Evolutionary conservation across 2,888 invertebrate genomes (phyloP), one percentile per base, ranked within the genome.

Genomic region (Spatulosminthurus flaviceps): DNA sequence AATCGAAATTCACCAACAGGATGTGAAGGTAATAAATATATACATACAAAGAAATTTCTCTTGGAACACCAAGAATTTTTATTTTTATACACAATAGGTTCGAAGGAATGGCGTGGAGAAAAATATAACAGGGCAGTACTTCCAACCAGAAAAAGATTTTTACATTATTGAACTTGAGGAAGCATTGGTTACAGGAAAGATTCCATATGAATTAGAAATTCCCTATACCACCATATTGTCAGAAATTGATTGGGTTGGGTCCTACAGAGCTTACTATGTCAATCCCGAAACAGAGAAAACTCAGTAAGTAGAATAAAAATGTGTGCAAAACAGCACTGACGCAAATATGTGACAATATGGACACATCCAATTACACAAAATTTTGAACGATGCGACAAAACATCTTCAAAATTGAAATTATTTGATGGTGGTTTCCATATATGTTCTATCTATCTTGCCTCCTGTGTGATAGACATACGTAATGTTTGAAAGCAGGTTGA

Each of bases 21-120:
- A 43, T 7, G 43, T 43, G 24, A 72, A 24, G 71, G 71, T 72
- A 72, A 21, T 29, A 41, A 2, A 41, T 24, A 21, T n/a, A 69
- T 28, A 34, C 4, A 19, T 69, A 16, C 1, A 11, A 34, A 34
- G 9, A 7, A 34, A 34, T 34, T 34, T 34, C 9, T 34, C 4
- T 34, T 34, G 34, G 34, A 34, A 51, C 16, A 51, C 41, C 13
- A 13, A 41, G 13, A 41, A 41, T 13, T 41, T 7, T 9, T 41
- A 9, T 41, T 41, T 41, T 41, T 9, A 41, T 41, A 13, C 41
- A 41, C 13, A 41, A 41, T 41, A 64, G 66, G 7, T 66, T 2
- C 11, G 26, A 4, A 66, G 7, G 2, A 66, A 66, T 2, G 13
- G 7, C 28, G 64, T 64, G 7, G 64, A 22, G 21, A n/a, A 11